Evolutionary conservation across 2,888 invertebrate genomes (phyloP).

Genomic region (Leptodirus hochenwartii): DNA sequence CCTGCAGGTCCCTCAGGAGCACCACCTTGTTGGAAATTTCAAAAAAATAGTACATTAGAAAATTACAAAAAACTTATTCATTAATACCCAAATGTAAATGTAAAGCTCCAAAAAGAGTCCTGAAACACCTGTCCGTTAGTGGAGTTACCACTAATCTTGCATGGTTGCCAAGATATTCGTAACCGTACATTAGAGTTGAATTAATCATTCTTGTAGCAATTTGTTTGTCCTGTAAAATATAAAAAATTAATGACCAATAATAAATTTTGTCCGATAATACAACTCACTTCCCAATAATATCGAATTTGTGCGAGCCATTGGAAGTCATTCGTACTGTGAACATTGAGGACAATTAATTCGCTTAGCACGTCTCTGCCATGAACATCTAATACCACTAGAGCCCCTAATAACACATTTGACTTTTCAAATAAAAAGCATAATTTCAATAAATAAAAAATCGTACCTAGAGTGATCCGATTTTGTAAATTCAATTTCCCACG

Average conservation of each 20-base stretch:
- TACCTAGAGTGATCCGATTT: constrained; percentile 73
- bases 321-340: constrained; percentile 62
- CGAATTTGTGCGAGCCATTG: constrained; percentile 79
- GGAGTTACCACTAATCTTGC: constrained; percentile 83
- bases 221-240: constrained; percentile 27
- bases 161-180: constrained; percentile 87
- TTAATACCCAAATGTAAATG: constrained; percentile 60
- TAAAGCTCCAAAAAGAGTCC: constrained; percentile 81
- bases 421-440: no score
- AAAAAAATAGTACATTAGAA: constrained; percentile 2
- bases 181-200: constrained; percentile 73
- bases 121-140: constrained; percentile 80
- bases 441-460: not conserved
- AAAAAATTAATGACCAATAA: constrained; percentile 6
- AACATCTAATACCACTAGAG: constrained; percentile 81
- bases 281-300: constrained; percentile 62
- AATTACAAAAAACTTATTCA: constrained; percentile 5
- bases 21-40: constrained; percentile 19
- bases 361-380: constrained; percentile 78
- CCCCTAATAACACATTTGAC: constrained; percentile 45
- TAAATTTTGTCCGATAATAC: not conserved
- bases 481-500: constrained; percentile 72
- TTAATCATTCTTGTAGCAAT: constrained; percentile 77
- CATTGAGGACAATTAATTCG: constrained; percentile 43
- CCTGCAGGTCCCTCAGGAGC: constrained; percentile 36